Base-by-base conservation (phyloP, 2,888 invertebrate genomes). In the Autographa pulchrina region DNA sequence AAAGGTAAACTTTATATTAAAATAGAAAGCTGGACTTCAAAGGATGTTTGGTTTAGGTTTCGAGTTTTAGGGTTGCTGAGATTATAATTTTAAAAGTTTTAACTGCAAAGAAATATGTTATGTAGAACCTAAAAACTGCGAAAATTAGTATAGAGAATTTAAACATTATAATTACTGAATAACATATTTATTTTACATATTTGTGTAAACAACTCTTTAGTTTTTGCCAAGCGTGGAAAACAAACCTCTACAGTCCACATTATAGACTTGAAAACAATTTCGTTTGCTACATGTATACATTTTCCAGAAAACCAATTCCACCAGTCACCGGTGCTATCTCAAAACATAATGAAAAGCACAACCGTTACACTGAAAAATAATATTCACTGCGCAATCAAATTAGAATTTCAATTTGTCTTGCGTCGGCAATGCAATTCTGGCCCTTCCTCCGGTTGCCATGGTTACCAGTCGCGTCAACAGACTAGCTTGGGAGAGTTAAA, bases 381-480 rank as follows among this genome's bases (percentile, higher is more conserved):
- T 75, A 75, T 72, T 68, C 63, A 74, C 31, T 71, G 62, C 68
- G 65, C 71, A 73, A 83, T 83, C 62, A 76, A 78, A 84, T 83
- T 83, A 75, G 73, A 82, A 83, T 82, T 81, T 80, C 78, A 82
- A 83, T 83, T 80, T 80, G 70, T 76, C 76, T 70, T 64, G 64
- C 68, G 64, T 70, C 62, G 66, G 64, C 74, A 67, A 70, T 75
- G 79, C 84, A 79, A 78, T 81, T 72, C 72, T 74, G 66, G 48
- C 62, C 63, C 77, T 68, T 67, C 65, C 75, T 67, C 58, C 65
- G 41, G 88, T 87, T 82, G 75, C 82, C 66, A 85, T 86, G 82
- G 83, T 75, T 85, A 88, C 58, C 60, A 56, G 41, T 41, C 72
- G 69, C 85, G 81, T 85, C 84, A 90, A 90, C 89, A 89, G 68